phyloP scores from a whole-genome alignment of 2,113 vertebrate species.

The Cyphomyrus plagiostoma region DNA sequence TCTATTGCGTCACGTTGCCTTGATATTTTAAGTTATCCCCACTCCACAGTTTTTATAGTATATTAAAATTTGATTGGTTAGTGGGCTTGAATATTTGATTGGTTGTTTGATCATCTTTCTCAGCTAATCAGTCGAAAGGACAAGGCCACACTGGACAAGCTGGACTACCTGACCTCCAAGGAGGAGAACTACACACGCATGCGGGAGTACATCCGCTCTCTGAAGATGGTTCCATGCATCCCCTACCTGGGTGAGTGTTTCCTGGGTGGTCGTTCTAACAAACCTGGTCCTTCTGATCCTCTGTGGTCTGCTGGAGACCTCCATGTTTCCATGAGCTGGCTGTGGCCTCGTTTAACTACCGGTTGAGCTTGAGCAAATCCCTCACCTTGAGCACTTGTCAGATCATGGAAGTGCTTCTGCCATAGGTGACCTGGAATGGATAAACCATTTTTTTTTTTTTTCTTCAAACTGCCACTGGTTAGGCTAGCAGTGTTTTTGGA shows the following conservation, averaged over 20 bases:
- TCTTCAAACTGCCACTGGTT: neutral
- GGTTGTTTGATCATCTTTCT: constrained; percentile 7
- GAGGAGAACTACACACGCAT: constrained; percentile 77
- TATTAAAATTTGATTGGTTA: neutral
- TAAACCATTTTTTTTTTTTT: neutral
- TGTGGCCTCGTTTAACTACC: neutral
- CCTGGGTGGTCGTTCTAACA: neutral
- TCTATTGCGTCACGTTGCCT: too few relatives aligned
- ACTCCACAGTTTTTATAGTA: neutral
- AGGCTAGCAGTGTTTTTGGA: neutral
- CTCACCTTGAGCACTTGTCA: neutral
- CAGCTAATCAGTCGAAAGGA: constrained; percentile 76
- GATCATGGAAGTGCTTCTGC: neutral
- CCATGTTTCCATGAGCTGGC: neutral
- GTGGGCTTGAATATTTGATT: neutral
- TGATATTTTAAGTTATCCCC: too few relatives aligned
- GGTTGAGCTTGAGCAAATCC: neutral
- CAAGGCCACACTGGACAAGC: constrained; percentile 73
- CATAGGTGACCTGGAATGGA: neutral
- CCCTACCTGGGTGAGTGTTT: constrained; percentile 18
- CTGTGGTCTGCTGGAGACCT: neutral
- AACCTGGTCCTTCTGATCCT: neutral
- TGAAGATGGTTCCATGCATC: constrained; percentile 70
- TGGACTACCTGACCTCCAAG: constrained; percentile 73
- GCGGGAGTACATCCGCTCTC: constrained; percentile 69